A percentile compares a stretch with the other conserved stretches of the same genome.
These are phyloP conservation scores for Protosalanx chinensis DNA, from an alignment of 2,797 vertebrate species.

Conservation along the genomic window DNA sequence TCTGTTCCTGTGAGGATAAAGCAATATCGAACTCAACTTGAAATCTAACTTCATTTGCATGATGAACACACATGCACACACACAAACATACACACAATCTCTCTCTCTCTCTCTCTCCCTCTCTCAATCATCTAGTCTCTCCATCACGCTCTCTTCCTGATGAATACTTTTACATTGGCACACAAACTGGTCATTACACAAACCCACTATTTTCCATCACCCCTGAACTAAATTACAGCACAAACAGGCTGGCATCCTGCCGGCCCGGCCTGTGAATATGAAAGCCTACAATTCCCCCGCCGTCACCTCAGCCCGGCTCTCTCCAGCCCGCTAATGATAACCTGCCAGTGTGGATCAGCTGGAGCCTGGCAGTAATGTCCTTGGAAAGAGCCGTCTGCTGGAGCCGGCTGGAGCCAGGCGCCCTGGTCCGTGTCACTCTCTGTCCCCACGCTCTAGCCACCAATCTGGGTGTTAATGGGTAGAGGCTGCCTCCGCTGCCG, in stretches of 20 bases:
- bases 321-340: conserved; percentile 73
- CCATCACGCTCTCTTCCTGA: conserved; percentile 50
- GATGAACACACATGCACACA: not conserved
- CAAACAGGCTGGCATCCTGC: conserved; percentile 43
- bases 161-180: conserved; percentile 68
- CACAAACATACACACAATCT: not conserved
- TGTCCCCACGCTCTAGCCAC: not conserved
- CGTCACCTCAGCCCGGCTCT: conserved; percentile 68
- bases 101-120: conserved; percentile 48
- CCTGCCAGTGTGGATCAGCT: conserved; percentile 67
- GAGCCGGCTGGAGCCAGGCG: conserved; percentile 52
- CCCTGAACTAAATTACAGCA: conserved; percentile 66
- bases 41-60: not conserved
- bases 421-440: conserved; percentile 46
- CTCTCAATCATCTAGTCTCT: conserved; percentile 49
- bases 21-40: not conserved
- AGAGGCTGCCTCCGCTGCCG: conserved; percentile 36
- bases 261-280: conserved; percentile 68
- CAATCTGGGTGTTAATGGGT: conserved; percentile 56
- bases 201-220: conserved; percentile 70
- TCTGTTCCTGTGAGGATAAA: conserved; percentile 4
- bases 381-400: conserved; percentile 67
- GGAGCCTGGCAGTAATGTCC: conserved; percentile 69
- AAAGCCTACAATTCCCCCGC: conserved; percentile 75
- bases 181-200: conserved; percentile 74